Base-by-base conservation (phyloP, 2,797 vertebrate species). In the Galaxias olidus region DNA sequence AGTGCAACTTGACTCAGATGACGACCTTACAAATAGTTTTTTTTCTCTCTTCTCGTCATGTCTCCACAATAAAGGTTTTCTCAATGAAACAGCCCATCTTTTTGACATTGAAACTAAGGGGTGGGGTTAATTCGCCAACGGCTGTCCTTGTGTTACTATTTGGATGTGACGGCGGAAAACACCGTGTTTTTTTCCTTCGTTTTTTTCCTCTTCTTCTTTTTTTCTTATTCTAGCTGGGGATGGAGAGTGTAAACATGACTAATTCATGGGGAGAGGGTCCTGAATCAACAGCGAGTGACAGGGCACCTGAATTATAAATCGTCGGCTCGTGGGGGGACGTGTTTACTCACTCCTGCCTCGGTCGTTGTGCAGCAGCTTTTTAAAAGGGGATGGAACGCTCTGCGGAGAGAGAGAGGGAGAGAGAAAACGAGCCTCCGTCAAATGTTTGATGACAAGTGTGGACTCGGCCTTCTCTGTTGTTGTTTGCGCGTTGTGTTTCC, bases 221-320 rank as follows among this genome's bases (percentile, higher is more conserved):
- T 53, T 51, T 70, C 42, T 71, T 68, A 67, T 75, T 54, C 55
- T 59, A 65, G 65, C 63, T 48, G 58, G 51, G 0, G 15, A 72
- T 75, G 58, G 49, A 60, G 53, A 69, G 58, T 63, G 67, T 69
- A 73, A 83, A 80, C 75, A 74, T 79, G 65, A 79, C 73, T 72
- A 63, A 77, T 75, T 74, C 59, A 78, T 78, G 52, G 69, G 61
- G 55, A 68, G 79, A 73, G 17, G 42, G 57, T 40, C 14, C 68
- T 64, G 75, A 76, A 59, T 73, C 83, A 84, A 84, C 59, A 73
- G 52, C 71, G 19, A 73, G 54, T 81, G 78, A 73, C 76, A 71
- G 71, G 64, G 61, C 70, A 67, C 49, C 63, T 80, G 76, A 82
- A 85, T 73, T 80, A 86, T 83, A 59, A 82, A 80, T 83, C 69